Conservation (phyloP, 2,888 invertebrate genomes). For the Cancer borealis region DNA sequence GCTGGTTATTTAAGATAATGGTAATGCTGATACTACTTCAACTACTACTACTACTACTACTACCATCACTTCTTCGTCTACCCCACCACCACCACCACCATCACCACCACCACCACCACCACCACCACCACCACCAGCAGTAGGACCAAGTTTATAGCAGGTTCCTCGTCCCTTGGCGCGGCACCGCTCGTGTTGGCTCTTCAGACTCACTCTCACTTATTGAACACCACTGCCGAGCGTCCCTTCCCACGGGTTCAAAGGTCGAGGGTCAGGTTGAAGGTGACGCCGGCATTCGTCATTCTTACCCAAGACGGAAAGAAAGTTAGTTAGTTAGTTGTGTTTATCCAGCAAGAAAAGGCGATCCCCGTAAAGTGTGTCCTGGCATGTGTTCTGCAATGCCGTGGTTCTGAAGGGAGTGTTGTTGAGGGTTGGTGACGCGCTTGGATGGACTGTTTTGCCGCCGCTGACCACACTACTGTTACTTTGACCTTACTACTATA, state of each 20-base stretch:
- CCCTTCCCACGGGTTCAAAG: slow-evolving; percentile 1
- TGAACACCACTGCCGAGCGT: slow-evolving; percentile 15
- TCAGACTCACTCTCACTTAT: background rate
- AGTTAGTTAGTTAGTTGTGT: background rate
- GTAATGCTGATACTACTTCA: background rate
- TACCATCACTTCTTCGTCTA: too few relatives aligned
- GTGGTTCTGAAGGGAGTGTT: too few relatives aligned
- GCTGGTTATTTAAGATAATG: background rate
- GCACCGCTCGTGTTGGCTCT: background rate
- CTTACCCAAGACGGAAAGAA: background rate
- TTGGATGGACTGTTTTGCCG: too few relatives aligned
- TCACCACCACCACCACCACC: background rate
- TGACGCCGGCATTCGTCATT: slow-evolving; percentile 13
- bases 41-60: too few relatives aligned
- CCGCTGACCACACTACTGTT: too few relatives aligned
- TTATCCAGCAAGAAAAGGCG: background rate
- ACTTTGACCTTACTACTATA: too few relatives aligned
- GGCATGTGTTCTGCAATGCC: background rate
- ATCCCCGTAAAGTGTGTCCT: background rate
- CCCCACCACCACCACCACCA: too few relatives aligned
- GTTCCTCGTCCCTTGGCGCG: background rate
- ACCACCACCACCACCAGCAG: background rate
- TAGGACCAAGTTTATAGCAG: slow-evolving; percentile 1
- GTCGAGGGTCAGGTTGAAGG: slow-evolving; percentile 37
- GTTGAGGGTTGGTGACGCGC: background rate